Conservation (phyloP, 2,113 vertebrate species). For the Rhodinocichla rosea region DNA sequence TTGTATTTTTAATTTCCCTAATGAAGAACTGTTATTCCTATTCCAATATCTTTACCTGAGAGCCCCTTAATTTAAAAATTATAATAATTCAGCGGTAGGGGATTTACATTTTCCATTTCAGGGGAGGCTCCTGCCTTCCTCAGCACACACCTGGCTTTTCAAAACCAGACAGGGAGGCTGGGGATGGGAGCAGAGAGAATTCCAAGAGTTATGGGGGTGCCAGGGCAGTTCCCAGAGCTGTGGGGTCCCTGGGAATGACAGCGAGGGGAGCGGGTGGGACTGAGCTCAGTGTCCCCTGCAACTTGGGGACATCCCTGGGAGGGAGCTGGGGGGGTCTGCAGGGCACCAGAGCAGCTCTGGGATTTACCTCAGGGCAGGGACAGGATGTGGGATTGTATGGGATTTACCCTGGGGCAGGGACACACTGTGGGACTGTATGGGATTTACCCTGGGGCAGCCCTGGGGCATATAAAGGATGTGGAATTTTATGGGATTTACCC, state of each 20-base stretch:
- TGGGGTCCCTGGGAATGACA: neutral
- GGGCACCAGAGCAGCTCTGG: neutral
- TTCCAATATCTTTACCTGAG: too few relatives aligned
- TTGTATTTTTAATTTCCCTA: too few relatives aligned
- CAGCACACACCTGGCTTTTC: too few relatives aligned
- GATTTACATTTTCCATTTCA: too few relatives aligned
- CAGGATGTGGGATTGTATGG: rapidly evolving
- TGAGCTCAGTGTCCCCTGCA: rapidly evolving
- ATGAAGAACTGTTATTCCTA: too few relatives aligned
- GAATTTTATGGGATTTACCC: neutral
- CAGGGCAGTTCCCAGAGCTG: neutral
- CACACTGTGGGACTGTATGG: neutral
- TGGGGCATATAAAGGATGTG: neutral
- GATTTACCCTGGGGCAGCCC: neutral
- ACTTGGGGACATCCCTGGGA: neutral
- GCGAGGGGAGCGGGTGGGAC: rapidly evolving
- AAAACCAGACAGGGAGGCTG: too few relatives aligned
- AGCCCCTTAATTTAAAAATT: neutral
- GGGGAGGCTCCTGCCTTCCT: too few relatives aligned
- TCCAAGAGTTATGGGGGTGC: neutral
- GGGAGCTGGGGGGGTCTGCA: too few relatives aligned
- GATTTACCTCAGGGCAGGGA: rapidly evolving
- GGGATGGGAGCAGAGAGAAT: rapidly evolving
- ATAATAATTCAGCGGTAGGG: neutral
- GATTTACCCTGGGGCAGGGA: neutral